phyloP scores from a whole-genome alignment of 1,140 invertebrate species.

The Eriocheir sinensis region DNA sequence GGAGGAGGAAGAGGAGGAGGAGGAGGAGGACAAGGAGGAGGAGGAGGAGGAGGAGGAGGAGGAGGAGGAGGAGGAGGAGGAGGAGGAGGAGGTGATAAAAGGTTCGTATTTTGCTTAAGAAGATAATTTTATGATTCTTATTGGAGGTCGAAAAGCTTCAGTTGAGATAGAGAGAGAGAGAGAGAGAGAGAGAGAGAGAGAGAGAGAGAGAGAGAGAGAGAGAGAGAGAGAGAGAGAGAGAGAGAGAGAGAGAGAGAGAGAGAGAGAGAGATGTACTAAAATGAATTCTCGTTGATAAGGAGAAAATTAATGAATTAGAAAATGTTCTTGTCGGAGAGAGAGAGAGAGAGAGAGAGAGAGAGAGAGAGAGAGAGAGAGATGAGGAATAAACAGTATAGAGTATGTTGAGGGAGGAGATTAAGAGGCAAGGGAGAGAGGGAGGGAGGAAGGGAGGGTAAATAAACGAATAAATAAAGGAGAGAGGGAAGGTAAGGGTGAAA shows the following conservation, averaged over 20 bases:
- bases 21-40: background rate
- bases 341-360: background rate
- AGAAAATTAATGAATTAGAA: background rate
- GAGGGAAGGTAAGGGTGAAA: background rate
- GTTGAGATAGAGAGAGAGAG: constrained; percentile 6
- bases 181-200: constrained; percentile 35
- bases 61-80: background rate
- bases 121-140: background rate
- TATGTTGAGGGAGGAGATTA: background rate
- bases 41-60: background rate
- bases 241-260: constrained; percentile 33
- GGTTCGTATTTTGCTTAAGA: background rate
- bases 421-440: background rate
- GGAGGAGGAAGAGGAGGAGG: background rate
- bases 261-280: background rate
- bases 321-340: background rate
- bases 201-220: constrained; percentile 30
- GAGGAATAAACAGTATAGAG: background rate
- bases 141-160: too few species aligned
- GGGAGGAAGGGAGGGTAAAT: background rate
- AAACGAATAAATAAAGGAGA: background rate
- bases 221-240: background rate
- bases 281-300: background rate
- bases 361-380: background rate
- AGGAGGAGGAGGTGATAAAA: background rate